These are phyloP conservation scores for Eudyptes chrysolophus DNA, from an alignment of 2,113 vertebrate species.

Conservation along the genomic window DNA sequence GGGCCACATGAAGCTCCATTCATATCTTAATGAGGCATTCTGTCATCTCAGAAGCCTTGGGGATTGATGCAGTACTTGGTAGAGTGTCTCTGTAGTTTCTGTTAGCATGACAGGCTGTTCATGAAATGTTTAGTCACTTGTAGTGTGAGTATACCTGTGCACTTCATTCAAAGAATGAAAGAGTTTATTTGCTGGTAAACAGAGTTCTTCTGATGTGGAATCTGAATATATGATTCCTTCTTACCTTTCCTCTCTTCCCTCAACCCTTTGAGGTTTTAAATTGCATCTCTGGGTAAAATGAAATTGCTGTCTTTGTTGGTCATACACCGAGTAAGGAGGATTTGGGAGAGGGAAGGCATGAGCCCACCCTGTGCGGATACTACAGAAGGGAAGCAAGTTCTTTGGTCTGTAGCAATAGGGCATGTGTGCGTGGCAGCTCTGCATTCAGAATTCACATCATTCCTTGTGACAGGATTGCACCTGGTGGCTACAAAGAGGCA, in stretches of 20 bases:
- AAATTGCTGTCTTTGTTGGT: not conserved
- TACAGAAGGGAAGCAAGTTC: not conserved
- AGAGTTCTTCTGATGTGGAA: not conserved
- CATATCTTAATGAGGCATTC: not conserved
- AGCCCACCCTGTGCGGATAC: not conserved
- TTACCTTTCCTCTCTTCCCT: not conserved
- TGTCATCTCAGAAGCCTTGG: not conserved
- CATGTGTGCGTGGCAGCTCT: not conserved
- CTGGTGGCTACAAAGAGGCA: not conserved
- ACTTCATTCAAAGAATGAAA: not conserved
- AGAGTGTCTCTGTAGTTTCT: not conserved
- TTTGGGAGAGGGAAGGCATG: not conserved
- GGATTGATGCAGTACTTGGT: not conserved
- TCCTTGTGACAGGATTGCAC: not conserved
- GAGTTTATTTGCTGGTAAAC: not conserved
- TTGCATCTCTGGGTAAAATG: not conserved
- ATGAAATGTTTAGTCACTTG: not conserved
- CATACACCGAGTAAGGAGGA: not conserved
- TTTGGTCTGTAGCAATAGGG: not conserved
- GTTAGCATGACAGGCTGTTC: not conserved
- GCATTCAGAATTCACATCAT: not conserved
- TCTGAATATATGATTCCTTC: not conserved
- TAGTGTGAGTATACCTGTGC: not conserved
- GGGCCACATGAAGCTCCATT: not conserved
- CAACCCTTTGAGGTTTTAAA: not conserved